These are phyloP conservation scores for Apostichopus parvimensis DNA, from an alignment of 35 echinoderm and acorn worm species.

Conservation along the genomic window DNA sequence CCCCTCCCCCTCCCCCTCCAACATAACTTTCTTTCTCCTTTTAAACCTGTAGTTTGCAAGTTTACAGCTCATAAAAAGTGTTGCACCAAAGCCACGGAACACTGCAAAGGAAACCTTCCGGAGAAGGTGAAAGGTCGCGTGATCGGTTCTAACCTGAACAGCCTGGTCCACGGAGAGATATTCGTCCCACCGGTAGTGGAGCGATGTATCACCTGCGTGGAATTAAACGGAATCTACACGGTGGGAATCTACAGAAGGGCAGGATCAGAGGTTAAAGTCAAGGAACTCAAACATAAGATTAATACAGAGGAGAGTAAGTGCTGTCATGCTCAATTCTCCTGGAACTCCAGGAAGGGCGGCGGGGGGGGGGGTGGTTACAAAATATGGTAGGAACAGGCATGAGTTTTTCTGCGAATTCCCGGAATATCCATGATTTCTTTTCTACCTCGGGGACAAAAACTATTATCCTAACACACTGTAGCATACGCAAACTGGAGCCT, in stretches of 20 bases:
- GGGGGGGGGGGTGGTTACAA: no score
- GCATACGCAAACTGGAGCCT: no score
- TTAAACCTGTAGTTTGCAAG: constrained; percentile 64
- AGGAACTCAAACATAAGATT: constrained; percentile 86
- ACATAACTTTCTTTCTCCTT: no score
- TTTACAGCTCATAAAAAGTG: constrained; percentile 94
- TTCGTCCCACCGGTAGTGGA: constrained; percentile 57
- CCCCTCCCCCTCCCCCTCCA: no score
- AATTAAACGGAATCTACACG: constrained; percentile 85
- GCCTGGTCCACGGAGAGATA: constrained; percentile 42
- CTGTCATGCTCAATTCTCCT: not conserved
- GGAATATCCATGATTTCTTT: no score
- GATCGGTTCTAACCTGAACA: constrained; percentile 57
- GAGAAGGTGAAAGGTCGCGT: constrained; percentile 67
- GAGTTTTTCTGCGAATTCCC: no score
- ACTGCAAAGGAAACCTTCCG: constrained; percentile 70
- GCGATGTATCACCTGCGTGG: constrained; percentile 64
- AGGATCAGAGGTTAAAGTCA: constrained; percentile 86
- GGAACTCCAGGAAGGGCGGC: no score
- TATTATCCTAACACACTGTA: no score
- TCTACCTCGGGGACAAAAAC: no score
- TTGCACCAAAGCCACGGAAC: constrained; percentile 56
- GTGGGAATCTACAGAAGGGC: constrained; percentile 94
- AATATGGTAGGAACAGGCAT: no score
- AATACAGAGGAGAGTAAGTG: constrained; percentile 86